Base-by-base conservation (phyloP, 2,888 invertebrate species). In the Saturnia japonica region DNA sequence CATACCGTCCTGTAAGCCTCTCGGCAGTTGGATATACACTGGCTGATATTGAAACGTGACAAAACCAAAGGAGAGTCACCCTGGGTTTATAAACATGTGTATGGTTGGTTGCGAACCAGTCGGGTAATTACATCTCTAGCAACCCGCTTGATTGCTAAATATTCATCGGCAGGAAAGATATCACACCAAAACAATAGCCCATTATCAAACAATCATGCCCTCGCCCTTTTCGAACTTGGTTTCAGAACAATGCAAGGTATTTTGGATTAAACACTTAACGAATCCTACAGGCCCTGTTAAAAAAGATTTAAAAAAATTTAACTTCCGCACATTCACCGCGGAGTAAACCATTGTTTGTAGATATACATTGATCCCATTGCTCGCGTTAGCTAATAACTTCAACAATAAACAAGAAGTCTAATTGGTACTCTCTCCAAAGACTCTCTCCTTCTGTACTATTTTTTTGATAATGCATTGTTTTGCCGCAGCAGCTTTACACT, bases 301-400 rank as follows among this genome's bases (percentile, higher is more conserved):
- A 75, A 72, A 69, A 47, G n/a, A 70, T 57, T 71, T 66, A 40
- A 51, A 71, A 70, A 54, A 74, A 68, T 70, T 68, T 69, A 51
- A 74, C 73, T 82, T 82, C 83, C 82, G 80, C 76, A 78, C 82
- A 80, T 80, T 79, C 75, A 75, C 47, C 42, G 57, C 42, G 60
- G 67, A 40, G 54, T 47, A 70, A 70, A 70, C 70, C 47, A 60
- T 68, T 40, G 67, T 47, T 64, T 47, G 11, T 54, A 70, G 25
- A 66, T n/a, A 40, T 54, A 70, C 25, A n/a, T 67, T 62, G 60
- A 51, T 67, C 45, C 69, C 51, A 70, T 72, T 72, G 72, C 70
- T 71, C 42, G 40, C 42, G 51, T n/a, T 57, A 14, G 34, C 22
- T 51, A 47, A 64, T 40, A 40, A 54, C 40, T 68, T n/a, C 25